A percentile compares a stretch with the other conserved stretches of the same genome.
phyloP scores from a whole-genome alignment of 2,888 invertebrate species.

The Sabellastarte sp. region DNA sequence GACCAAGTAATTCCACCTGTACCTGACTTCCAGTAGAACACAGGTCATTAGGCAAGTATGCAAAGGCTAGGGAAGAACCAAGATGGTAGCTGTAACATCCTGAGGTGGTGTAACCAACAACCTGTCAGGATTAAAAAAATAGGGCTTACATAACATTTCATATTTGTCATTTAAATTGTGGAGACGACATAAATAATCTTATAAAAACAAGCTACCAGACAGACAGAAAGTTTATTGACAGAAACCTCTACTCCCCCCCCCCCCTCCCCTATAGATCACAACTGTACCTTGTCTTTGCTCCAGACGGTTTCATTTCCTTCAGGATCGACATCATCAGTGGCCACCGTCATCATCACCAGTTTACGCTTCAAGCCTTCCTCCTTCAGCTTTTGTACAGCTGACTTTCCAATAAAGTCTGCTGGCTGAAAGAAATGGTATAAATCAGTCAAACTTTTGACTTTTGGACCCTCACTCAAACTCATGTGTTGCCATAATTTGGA shows the following conservation, averaged over 20 bases:
- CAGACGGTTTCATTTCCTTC: conserved; percentile 56
- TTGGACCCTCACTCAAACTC: too few species aligned
- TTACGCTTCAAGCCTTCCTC: conserved; percentile 29
- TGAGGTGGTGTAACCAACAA: conserved; percentile 61
- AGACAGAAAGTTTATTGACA: too few species aligned
- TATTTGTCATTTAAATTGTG: too few species aligned
- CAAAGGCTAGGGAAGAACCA: conserved; percentile 57
- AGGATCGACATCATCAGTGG: conserved; percentile 42
- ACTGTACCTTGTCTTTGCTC: conserved; percentile 41
- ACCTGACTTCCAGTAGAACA: conserved; percentile 38
- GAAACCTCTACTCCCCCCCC: too few species aligned
- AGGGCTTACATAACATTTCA: not conserved
- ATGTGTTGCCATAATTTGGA: too few species aligned
- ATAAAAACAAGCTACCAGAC: too few species aligned
- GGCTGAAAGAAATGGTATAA: conserved; percentile 27
- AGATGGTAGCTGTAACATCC: conserved; percentile 58
- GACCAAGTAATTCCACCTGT: conserved; percentile 47
- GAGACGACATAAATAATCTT: too few species aligned
- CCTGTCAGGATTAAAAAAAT: conserved; percentile 36
- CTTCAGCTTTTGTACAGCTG: conserved; percentile 34
- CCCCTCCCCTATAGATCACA: too few species aligned
- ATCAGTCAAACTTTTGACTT: too few species aligned
- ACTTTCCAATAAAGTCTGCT: conserved; percentile 49
- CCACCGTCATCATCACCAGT: conserved; percentile 39
- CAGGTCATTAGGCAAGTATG: conserved; percentile 55